Evolutionary conservation across 2,888 invertebrate species (phyloP), one percentile per base, ranked within the genome.

Genomic region (Diachrysia chrysitis): DNA sequence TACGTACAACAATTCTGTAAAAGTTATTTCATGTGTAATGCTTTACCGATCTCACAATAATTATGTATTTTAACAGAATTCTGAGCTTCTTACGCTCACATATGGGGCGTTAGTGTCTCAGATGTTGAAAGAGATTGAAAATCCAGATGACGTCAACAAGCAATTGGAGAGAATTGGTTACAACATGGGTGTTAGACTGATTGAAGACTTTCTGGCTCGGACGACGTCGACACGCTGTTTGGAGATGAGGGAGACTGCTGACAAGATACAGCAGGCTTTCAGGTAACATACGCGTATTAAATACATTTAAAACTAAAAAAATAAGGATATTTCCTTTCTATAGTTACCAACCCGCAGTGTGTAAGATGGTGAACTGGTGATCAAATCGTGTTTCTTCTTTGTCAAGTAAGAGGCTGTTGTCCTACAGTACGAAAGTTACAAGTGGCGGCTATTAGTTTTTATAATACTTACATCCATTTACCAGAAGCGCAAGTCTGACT

Each of bases 21-120:
- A 19, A 21, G 0, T 9, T 21, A 9, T 32, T 14, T 10, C 12
- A 37, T 17, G 25, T 48, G 12, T 9, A 51, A n/a, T 5, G 37
- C 21, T 63, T 29, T 48, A 29, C n/a, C n/a, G n/a, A 3, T 32
- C 17, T 17, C 32, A 32, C 32, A 10, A 10, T 21, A 55, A 21
- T 37, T 6, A 69, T 16, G 58, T 63, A n/a, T 63, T 79, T 83
- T 96, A 95, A 58, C 92, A 98, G 99, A 99, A 99, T 95, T 98
- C 99, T 0, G 99, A 99, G 93, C 95, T 99, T 68, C 97, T 99
- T 82, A 99, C 99, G 7, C 96, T 99, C 58, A 99, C 99, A 0
- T 99, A 99, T 93, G 99, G 99, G 53, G 98, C 99, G 3, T 95
- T 99, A 71, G 99, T 99, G 0, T 98, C 99, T 2, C 99, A 99